Percentiles rank a stretch among this genome's conserved stretches.
Evolutionary conservation across 1,140 invertebrate species (phyloP).

Genomic region (Drosophila pachea): DNA sequence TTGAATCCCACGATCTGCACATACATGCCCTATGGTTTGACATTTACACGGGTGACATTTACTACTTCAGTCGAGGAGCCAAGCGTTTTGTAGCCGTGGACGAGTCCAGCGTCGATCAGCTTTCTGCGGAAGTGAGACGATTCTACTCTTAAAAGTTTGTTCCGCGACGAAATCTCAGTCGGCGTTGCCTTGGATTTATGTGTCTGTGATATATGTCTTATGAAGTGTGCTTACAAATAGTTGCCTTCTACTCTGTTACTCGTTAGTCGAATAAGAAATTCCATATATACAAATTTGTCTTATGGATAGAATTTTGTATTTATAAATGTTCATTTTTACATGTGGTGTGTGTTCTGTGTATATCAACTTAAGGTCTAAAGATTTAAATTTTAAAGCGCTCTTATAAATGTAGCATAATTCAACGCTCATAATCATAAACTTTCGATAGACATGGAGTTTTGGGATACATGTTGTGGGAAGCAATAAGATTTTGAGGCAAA

Average conservation of each 20-base stretch:
- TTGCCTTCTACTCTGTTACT: constrained; percentile 9
- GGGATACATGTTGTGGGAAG: constrained; percentile 55
- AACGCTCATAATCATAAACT: constrained; percentile 40
- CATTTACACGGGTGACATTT: constrained; percentile 97
- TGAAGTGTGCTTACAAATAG: constrained; percentile 45
- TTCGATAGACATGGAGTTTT: constrained; percentile 36
- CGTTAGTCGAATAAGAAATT: constrained; percentile 26
- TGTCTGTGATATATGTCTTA: constrained; percentile 62
- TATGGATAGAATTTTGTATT: constrained; percentile 54
- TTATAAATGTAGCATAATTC: constrained; percentile 72
- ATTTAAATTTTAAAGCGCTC: constrained; percentile 47
- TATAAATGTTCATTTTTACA: constrained; percentile 64
- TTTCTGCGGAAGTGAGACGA: constrained; percentile 87
- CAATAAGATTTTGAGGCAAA: constrained; percentile 46
- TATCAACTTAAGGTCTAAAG: constrained; percentile 65
- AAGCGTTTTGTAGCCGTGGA: constrained; percentile 90
- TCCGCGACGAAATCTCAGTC: constrained; percentile 14
- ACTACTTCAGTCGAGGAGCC: constrained; percentile 91
- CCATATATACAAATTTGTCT: constrained; percentile 44
- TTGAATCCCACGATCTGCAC: constrained; percentile 90
- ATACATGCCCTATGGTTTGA: constrained; percentile 98
- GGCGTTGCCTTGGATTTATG: constrained; percentile 40
- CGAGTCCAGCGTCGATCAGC: constrained; percentile 86
- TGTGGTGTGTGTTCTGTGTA: constrained; percentile 46
- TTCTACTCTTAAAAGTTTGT: constrained; percentile 85